Evolutionary conservation across 2,113 vertebrate genomes (phyloP).

Genomic region (Sebastes fasciatus): DNA sequence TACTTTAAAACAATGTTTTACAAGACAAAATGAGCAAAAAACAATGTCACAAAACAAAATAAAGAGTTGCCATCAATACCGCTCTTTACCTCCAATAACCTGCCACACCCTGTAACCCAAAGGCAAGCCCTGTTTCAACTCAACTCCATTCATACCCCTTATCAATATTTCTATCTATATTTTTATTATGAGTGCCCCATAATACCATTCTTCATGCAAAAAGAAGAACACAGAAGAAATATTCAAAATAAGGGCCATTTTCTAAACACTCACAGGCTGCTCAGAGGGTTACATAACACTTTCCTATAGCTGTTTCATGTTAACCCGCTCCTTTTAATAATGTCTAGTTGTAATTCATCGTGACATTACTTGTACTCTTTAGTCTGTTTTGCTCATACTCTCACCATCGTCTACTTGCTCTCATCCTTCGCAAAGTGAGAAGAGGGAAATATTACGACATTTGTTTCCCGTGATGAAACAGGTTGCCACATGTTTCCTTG

Average conservation of each 20-base stretch:
- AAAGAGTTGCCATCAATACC: conserved; percentile 72
- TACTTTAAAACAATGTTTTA: conserved; percentile 6
- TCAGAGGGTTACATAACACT: conserved; percentile 62
- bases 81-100: conserved; percentile 57
- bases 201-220: neutral
- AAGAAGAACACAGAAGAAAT: conserved; percentile 1
- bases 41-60: conserved; percentile 73
- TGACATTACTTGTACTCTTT: conserved; percentile 64
- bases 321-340: conserved; percentile 21
- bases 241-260: conserved; percentile 1
- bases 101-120: conserved; percentile 62
- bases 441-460: conserved; percentile 29
- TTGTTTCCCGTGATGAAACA: conserved; percentile 37
- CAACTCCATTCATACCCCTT: neutral
- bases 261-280: conserved; percentile 12
- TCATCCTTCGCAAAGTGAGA: conserved; percentile 33
- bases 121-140: conserved; percentile 21
- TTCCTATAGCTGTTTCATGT: conserved; percentile 35
- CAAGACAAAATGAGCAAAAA: conserved; percentile 25
- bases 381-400: conserved; percentile 72
- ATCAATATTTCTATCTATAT: neutral
- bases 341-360: neutral
- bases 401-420: conserved; percentile 75
- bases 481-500: conserved; percentile 1
- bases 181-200: neutral